Percentiles rank a stretch among this genome's conserved stretches.
phyloP scores from a whole-genome alignment of 2,888 invertebrate genomes.

The Malthinus seriepunctatus region DNA sequence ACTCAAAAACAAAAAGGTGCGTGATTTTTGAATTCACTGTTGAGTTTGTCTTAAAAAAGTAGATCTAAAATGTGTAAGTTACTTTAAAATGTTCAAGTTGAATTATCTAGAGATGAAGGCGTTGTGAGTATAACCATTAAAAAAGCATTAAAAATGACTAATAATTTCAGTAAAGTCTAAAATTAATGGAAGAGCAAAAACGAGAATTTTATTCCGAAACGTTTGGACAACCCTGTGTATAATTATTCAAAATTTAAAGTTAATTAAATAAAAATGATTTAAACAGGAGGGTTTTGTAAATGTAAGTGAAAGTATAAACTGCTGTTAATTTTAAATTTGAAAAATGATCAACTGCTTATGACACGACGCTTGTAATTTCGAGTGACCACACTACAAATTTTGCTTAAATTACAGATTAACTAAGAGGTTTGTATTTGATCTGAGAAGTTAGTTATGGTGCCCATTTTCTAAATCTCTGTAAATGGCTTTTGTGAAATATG shows the following conservation, averaged over 20 bases:
- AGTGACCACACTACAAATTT: conserved; percentile 27
- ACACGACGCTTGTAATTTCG: conserved; percentile 33
- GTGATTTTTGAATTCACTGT: no score
- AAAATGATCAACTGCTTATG: conserved; percentile 37
- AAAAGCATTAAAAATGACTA: no score
- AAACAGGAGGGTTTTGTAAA: neutral
- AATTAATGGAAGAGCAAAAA: no score
- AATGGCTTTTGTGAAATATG: conserved; percentile 37
- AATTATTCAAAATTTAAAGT: conserved; percentile 2
- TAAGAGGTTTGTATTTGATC: conserved; percentile 14
- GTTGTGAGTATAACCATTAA: no score
- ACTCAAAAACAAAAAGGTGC: no score
- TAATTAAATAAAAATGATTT: conserved; percentile 11
- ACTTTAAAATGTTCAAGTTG: no score
- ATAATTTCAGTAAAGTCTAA: no score
- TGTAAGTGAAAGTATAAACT: conserved; percentile 27
- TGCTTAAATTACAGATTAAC: conserved; percentile 4
- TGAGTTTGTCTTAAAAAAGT: no score
- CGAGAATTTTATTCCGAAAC: no score
- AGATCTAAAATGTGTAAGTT: no score
- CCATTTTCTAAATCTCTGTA: conserved; percentile 30
- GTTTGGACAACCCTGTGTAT: neutral
- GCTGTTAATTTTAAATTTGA: conserved; percentile 32
- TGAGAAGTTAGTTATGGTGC: conserved; percentile 28
- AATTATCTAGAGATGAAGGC: no score